These are phyloP conservation scores for Drosophila saltans DNA, from an alignment of 1,140 invertebrate species.

Conservation along the genomic window DNA sequence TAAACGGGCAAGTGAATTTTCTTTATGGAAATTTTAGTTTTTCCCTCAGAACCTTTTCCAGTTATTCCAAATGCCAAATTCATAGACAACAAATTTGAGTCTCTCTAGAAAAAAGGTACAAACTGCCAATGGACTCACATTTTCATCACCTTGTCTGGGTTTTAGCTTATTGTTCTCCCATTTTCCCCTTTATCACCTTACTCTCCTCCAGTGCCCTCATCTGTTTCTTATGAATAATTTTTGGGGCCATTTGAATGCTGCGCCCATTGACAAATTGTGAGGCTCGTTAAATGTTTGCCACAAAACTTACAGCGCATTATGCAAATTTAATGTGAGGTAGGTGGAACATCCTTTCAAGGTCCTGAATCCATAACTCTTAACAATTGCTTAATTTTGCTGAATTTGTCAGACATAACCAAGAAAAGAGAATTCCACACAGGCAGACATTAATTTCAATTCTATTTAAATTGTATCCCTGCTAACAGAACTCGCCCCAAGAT, in stretches of 20 bases:
- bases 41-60: slow-evolving; percentile 18
- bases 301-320: slow-evolving; percentile 50
- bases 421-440: slow-evolving; percentile 2
- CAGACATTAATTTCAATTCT: slow-evolving; percentile 44
- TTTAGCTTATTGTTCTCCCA: slow-evolving; percentile 1
- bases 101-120: slow-evolving; percentile 17
- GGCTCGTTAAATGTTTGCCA: slow-evolving; percentile 54
- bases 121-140: slow-evolving; percentile 11
- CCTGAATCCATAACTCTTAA: slow-evolving; percentile 14
- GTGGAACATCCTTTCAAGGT: slow-evolving; percentile 16
- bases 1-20: too few species aligned
- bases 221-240: slow-evolving; percentile 47
- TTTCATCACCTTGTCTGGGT: neutral
- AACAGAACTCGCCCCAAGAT: slow-evolving; percentile 14
- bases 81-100: slow-evolving; percentile 53
- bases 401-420: neutral
- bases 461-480: slow-evolving; percentile 45
- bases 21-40: slow-evolving; percentile 14
- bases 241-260: slow-evolving; percentile 9
- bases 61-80: slow-evolving; percentile 44
- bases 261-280: slow-evolving; percentile 51
- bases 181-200: neutral
- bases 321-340: slow-evolving; percentile 37
- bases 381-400: neutral
- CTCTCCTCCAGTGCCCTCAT: neutral